Conservation (phyloP, 92 coral and sea anemone genomes). For the Galaxea fascicularis region DNA sequence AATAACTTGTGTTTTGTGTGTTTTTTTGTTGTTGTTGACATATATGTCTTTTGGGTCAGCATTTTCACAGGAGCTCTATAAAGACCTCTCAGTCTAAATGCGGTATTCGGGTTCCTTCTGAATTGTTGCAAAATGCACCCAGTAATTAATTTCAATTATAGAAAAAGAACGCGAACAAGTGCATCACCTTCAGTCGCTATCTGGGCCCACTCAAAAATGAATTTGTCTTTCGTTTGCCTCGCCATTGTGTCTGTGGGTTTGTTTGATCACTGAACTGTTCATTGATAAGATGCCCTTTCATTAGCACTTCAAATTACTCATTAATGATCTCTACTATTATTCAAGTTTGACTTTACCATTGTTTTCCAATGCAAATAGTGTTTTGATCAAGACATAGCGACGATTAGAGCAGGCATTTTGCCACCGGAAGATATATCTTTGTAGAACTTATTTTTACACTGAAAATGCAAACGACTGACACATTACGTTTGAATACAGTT, state of each 20-base stretch:
- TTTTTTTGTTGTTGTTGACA: no score
- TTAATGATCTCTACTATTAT: neutral
- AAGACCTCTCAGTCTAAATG: neutral
- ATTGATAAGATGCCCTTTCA: neutral
- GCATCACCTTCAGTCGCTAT: neutral
- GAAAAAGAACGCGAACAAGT: neutral
- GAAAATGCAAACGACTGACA: constrained; percentile 32
- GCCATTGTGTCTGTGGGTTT: constrained; percentile 35
- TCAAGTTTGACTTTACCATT: constrained; percentile 13
- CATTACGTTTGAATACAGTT: neutral
- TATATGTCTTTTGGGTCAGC: neutral
- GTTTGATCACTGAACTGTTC: neutral
- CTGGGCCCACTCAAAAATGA: neutral
- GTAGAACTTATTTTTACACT: neutral
- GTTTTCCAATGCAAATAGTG: constrained; percentile 30
- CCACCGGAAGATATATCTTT: constrained; percentile 26
- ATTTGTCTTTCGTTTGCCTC: neutral
- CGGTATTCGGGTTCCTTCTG: neutral
- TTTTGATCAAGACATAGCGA: neutral
- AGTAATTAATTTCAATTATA: neutral
- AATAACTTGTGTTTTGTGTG: no score
- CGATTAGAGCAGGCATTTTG: constrained; percentile 21
- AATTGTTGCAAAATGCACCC: neutral
- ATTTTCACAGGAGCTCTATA: neutral
- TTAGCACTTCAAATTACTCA: neutral